A percentile compares a stretch with the other conserved stretches of the same genome.
These are phyloP conservation scores for Acanthaster planci DNA, from an alignment of 35 echinoderm and acorn worm genomes.

Conservation along the genomic window DNA sequence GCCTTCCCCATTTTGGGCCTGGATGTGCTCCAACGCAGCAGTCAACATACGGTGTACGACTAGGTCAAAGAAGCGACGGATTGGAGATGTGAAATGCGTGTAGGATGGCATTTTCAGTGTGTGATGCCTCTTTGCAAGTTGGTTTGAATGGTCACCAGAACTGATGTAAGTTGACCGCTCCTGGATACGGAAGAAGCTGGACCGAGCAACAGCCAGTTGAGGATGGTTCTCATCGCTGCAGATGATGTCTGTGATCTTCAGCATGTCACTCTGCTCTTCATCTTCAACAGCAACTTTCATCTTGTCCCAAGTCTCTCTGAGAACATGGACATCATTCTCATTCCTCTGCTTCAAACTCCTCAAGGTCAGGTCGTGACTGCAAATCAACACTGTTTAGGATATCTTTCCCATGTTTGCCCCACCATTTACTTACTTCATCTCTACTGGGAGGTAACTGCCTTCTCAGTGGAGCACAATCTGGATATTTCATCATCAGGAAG, in stretches of 20 bases:
- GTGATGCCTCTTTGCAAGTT: conserved; percentile 43
- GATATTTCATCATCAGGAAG: conserved; percentile 45
- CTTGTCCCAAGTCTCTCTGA: conserved; percentile 29
- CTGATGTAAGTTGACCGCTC: conserved; percentile 62
- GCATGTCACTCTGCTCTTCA: conserved; percentile 39
- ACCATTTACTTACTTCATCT: conserved; percentile 60
- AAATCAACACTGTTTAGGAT: conserved; percentile 41
- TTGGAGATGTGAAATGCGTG: conserved; percentile 94
- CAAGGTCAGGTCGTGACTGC: background rate
- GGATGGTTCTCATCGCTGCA: conserved; percentile 79
- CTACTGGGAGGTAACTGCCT: conserved; percentile 63
- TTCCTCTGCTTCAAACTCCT: background rate
- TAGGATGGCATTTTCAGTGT: conserved; percentile 69
- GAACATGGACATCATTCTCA: conserved; percentile 17
- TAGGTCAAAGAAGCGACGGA: conserved; percentile 82
- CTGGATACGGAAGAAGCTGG: conserved; percentile 57
- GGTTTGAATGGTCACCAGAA: conserved; percentile 43
- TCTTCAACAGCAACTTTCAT: background rate
- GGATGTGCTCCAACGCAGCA: background rate
- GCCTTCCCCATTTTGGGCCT: conserved; percentile 11
- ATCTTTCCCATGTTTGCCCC: conserved; percentile 20
- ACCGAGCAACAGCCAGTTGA: conserved; percentile 57
- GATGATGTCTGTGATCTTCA: conserved; percentile 51
- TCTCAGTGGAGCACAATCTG: conserved; percentile 61
- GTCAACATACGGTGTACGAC: conserved; percentile 87